Evolutionary conservation across 2,888 invertebrate species (phyloP).

Genomic region (Melitaea athalia): DNA sequence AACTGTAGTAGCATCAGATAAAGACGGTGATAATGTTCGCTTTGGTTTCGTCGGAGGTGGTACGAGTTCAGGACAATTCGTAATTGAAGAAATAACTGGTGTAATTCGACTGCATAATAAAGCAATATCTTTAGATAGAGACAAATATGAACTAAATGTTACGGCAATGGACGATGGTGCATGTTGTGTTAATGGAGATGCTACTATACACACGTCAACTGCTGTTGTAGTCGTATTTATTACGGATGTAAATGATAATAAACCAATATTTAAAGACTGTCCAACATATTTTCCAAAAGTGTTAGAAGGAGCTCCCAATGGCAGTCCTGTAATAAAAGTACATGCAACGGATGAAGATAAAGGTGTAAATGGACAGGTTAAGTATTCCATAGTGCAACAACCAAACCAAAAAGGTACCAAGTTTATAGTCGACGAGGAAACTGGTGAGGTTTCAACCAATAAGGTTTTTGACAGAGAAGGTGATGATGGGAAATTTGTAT

Average conservation of each 20-base stretch:
- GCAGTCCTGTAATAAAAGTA: slow-evolving; percentile 95
- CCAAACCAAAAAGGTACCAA: slow-evolving; percentile 97
- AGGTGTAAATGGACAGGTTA: slow-evolving; percentile 96
- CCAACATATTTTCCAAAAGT: slow-evolving; percentile 96
- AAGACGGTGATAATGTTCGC: slow-evolving; percentile 97
- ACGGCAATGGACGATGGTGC: slow-evolving; percentile 99
- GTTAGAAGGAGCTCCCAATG: slow-evolving; percentile 96
- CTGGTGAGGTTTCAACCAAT: slow-evolving; percentile 96
- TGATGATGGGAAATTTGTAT: slow-evolving; percentile 97
- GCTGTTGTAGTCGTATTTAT: slow-evolving; percentile 98
- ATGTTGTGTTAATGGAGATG: slow-evolving; percentile 95
- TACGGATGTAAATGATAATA: slow-evolving; percentile 98
- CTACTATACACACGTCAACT: slow-evolving; percentile 94
- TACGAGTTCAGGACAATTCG: slow-evolving; percentile 95
- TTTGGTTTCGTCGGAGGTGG: slow-evolving; percentile 96
- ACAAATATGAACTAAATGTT: slow-evolving; percentile 97
- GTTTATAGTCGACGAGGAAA: slow-evolving; percentile 97
- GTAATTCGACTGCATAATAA: slow-evolving; percentile 95
- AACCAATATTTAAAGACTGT: slow-evolving; percentile 97
- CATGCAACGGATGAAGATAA: slow-evolving; percentile 98
- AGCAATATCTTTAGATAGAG: slow-evolving; percentile 92
- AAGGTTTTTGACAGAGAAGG: slow-evolving; percentile 98
- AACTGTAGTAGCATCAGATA: slow-evolving; percentile 97
- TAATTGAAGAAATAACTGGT: slow-evolving; percentile 97
- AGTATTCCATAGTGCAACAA: slow-evolving; percentile 98